Conservation (phyloP, 2,797 vertebrate species). For the Trematomus bernacchii region DNA sequence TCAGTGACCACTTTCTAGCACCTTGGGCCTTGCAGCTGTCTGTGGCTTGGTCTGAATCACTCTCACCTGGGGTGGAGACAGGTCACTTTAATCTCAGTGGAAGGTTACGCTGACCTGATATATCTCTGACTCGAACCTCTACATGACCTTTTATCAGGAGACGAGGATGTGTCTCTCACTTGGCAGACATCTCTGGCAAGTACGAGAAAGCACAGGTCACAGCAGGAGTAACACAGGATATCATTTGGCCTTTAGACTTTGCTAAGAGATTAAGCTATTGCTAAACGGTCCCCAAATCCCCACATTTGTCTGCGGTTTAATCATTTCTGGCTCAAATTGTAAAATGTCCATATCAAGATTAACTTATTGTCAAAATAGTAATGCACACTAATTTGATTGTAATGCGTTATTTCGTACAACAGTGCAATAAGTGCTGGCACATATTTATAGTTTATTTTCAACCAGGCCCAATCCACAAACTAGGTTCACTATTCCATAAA, state of each 20-base stretch:
- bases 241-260: slow-evolving; percentile 19
- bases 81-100: slow-evolving; percentile 69
- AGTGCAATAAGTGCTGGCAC: not conserved
- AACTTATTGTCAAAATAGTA: slow-evolving; percentile 16
- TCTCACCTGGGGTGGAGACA: slow-evolving; percentile 34
- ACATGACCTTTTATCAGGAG: slow-evolving; percentile 57
- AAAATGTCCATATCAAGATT: slow-evolving; percentile 7
- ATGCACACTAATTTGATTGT: not conserved
- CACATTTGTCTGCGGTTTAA: not conserved
- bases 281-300: not conserved
- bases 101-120: slow-evolving; percentile 63
- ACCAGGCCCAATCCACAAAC: not conserved
- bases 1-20: slow-evolving; percentile 26
- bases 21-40: slow-evolving; percentile 30
- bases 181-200: slow-evolving; percentile 44
- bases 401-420: slow-evolving; percentile 32
- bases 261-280: not conserved
- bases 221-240: slow-evolving; percentile 17
- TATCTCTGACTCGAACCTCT: slow-evolving; percentile 56
- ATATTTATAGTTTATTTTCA: slow-evolving; percentile 4
- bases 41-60: slow-evolving; percentile 55
- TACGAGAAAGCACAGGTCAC: slow-evolving; percentile 39
- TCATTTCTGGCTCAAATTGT: not conserved
- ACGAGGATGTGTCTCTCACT: slow-evolving; percentile 43
- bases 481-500: slow-evolving; percentile 37